Evolutionary conservation across 2,113 vertebrate species (phyloP), one percentile per base, ranked within the genome.

Genomic region (Petrocephalus zakoni): DNA sequence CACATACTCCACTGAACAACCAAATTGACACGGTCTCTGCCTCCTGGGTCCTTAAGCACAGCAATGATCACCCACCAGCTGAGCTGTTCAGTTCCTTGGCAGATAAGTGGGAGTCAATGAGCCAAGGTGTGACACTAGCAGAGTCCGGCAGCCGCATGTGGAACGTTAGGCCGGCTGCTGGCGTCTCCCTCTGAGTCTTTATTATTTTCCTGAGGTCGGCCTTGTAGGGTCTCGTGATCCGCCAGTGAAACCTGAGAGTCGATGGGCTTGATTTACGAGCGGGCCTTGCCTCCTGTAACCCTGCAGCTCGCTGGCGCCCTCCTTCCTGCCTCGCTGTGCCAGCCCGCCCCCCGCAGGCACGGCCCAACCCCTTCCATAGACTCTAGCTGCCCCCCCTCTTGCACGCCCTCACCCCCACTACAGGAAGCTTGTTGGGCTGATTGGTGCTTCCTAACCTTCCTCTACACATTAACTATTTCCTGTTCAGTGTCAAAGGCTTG

Each of bases 351-450:
- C n/a, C 5, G n/a, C 68, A 75, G 25, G 10, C 58, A n/a, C 29
- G 29, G 49, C 82, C 55, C 78, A 47, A 13, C 0, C 55, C 2
- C 75, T 42, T 42, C 25, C 4, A 19, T 51, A 88, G 19, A 22
- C 51, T 49, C 75, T 2, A 4, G 56, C 46, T 72, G 11, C 29
- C n/a, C 75, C 15, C n/a, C n/a, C n/a, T n/a, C n/a, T n/a, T n/a
- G n/a, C n/a, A 25, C 58, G 1, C 89, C 86, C 87, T 75, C 19
- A 86, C 22, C 72, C 85, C 29, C 89, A 90, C 90, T 90, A 91
- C 92, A 93, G 92, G 92, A 93, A 93, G 88, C 91, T 85, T 88
- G 90, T 93, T 89, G 90, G 90, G 84, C 58, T 90, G 90, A 92
- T 92, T 92, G 92, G 88, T 82, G 90, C 46, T 87, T 88, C 78